Conservation (phyloP, 1,140 invertebrate species). For the Ips typographus region DNA sequence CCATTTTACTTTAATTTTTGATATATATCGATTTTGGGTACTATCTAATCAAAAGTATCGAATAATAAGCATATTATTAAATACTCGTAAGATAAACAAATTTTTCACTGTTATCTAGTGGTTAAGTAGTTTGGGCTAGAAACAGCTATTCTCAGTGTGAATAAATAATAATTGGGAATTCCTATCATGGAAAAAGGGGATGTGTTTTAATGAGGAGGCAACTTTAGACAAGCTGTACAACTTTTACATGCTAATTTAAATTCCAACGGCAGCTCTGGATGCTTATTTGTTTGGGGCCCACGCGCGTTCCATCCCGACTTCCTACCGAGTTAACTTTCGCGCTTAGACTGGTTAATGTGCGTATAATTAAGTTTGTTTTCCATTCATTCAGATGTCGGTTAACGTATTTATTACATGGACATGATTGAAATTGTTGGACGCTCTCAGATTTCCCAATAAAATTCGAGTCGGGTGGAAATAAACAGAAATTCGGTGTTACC, state of each 20-base stretch:
- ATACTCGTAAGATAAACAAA: too few species aligned
- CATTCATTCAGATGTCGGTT: constrained; percentile 28
- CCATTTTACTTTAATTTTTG: too few species aligned
- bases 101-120: too few species aligned
- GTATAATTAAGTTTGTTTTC: constrained; percentile 36
- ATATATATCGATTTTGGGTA: too few species aligned
- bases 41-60: too few species aligned
- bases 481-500: background rate
- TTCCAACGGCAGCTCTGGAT: constrained; percentile 6
- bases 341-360: constrained; percentile 29
- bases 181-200: too few species aligned
- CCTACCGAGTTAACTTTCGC: constrained; percentile 19
- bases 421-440: constrained; percentile 33
- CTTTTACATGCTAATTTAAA: constrained; percentile 9
- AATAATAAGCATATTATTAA: too few species aligned
- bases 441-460: constrained; percentile 35
- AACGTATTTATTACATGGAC: constrained; percentile 30
- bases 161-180: too few species aligned
- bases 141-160: too few species aligned
- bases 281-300: constrained; percentile 19
- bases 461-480: background rate
- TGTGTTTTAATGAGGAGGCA: too few species aligned
- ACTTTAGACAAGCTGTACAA: background rate
- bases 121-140: too few species aligned
- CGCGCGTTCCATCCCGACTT: constrained; percentile 5